Conservation (phyloP, 2,113 vertebrate genomes). For the Plecotus auritus region DNA sequence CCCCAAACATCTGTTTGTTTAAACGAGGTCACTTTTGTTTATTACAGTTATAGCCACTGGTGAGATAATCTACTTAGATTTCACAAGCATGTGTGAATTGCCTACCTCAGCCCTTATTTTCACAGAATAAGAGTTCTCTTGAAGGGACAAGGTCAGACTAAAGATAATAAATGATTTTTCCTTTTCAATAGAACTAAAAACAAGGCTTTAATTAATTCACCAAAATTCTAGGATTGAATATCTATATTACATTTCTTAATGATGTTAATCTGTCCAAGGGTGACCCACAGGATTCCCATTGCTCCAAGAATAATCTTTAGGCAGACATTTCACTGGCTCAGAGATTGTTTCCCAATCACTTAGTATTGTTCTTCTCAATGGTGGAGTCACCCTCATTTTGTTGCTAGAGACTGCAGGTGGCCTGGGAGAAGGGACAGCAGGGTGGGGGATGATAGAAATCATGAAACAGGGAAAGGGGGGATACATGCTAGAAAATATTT, state of each 20-base stretch:
- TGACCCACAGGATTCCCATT: slow-evolving; percentile 60
- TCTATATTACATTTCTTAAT: slow-evolving; percentile 72
- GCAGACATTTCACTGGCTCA: slow-evolving; percentile 72
- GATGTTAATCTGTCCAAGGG: slow-evolving; percentile 61
- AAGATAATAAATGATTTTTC: slow-evolving; percentile 73
- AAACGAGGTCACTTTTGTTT: slow-evolving; percentile 68
- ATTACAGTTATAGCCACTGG: slow-evolving; percentile 69
- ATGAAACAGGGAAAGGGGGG: not conserved
- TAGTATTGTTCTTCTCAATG: slow-evolving; percentile 13
- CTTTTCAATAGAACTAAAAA: slow-evolving; percentile 72
- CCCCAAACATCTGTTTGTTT: slow-evolving; percentile 68
- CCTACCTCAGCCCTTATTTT: slow-evolving; percentile 73
- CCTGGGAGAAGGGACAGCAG: not conserved
- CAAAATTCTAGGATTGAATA: slow-evolving; percentile 66
- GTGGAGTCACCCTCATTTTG: slow-evolving; percentile 24
- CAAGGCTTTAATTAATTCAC: slow-evolving; percentile 66
- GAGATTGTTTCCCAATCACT: slow-evolving; percentile 59
- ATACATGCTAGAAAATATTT: not conserved
- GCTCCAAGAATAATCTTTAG: slow-evolving; percentile 73
- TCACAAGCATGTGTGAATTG: slow-evolving; percentile 71
- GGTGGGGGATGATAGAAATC: not conserved
- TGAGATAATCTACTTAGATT: slow-evolving; percentile 74
- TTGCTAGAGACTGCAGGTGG: slow-evolving; percentile 43
- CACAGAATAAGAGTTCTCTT: slow-evolving; percentile 67
- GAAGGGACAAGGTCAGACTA: slow-evolving; percentile 60